Evolutionary conservation across 2,888 invertebrate genomes (phyloP), one percentile per base, ranked within the genome.

Genomic region (Disparrhopalites patrizii): DNA sequence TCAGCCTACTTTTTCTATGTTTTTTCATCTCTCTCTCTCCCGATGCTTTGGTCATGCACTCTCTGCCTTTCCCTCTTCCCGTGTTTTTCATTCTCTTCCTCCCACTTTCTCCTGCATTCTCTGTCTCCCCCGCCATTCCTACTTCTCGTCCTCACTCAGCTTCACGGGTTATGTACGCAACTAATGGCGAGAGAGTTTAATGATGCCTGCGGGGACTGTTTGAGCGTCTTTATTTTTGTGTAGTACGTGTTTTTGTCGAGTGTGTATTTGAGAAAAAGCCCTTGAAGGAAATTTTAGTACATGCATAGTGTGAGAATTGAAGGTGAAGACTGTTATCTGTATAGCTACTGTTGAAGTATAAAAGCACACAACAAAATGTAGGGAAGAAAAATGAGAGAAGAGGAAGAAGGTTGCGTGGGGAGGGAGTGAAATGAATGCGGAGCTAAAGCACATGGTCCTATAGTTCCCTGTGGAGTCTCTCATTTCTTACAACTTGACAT

Each of bases 401-500:
- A 55, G 10, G 28, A 15, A 4, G 43, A 7, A 20, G 18, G 18
- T 2, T 4, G 28, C 27, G 15, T 8, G 25, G 47, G 28, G 27
- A 27, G 18, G 56, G 15, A 56, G 56, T 56, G 5, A 56, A 33
- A 50, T 61, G 61, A 8, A 31, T 13, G 13, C 25, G 27, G 4
- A 15, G 38, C 54, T 38, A 38, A n/a, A 62, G 62, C 52, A 62
- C 30, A 54, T 62, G 62, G 33, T 36, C 30, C 20, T 54, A 65
- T 65, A 47, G 56, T 65, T 57, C 65, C 65, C 65, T 30, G 27
- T 31, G 47, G 65, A 43, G 57, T 65, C 58, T 65, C 47, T 65
- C 55, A 65, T 57, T 65, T 50, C 57, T 57, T 65, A 57, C 57
- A 30, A 43, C 65, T 54, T 52, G 36, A 50, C 50, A 51, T 52